These are phyloP conservation scores for Eledone cirrhosa DNA, from an alignment of 2,888 invertebrate species.

Conservation along the genomic window DNA sequence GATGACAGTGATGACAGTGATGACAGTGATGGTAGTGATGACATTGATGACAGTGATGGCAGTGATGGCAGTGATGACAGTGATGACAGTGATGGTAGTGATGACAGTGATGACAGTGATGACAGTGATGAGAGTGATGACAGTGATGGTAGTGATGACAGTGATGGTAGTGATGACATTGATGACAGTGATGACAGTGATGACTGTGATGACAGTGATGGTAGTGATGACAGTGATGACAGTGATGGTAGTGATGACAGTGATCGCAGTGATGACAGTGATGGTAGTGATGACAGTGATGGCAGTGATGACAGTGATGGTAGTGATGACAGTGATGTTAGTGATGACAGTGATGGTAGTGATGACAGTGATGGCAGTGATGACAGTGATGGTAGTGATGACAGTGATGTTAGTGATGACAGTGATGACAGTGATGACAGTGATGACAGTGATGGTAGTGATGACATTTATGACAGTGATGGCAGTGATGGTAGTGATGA, in stretches of 20 bases:
- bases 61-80: background rate
- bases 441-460: no score
- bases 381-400: background rate
- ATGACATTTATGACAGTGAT: no score
- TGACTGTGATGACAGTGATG: background rate
- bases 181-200: no score
- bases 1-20: constrained; percentile 20
- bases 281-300: background rate
- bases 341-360: background rate
- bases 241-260: no score
- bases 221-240: background rate
- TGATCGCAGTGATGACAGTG: no score
- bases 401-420: no score
- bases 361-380: background rate
- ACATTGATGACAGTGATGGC: background rate
- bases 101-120: background rate
- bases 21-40: background rate
- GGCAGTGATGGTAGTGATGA: constrained; percentile 21
- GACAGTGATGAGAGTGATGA: constrained; percentile 16
- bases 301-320: background rate
- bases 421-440: background rate
- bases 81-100: constrained; percentile 21
- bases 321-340: no score
- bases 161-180: no score
- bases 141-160: no score